A percentile compares a stretch with the other conserved stretches of the same genome.
These are phyloP conservation scores for Cosmopolites sordidus DNA, from an alignment of 2,888 invertebrate species.

Conservation along the genomic window DNA sequence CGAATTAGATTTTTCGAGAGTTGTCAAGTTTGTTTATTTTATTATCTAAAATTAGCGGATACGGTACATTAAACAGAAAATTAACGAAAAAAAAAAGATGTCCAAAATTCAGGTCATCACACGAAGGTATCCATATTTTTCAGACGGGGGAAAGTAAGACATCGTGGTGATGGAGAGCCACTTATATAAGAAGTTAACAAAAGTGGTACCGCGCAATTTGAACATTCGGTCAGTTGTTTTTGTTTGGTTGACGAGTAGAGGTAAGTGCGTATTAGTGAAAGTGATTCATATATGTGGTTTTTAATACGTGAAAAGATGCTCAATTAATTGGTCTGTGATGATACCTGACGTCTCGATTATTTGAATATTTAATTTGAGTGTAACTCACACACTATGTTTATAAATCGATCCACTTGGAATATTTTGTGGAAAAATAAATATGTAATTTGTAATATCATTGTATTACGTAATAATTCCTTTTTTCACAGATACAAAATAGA, in stretches of 20 bases:
- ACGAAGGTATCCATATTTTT: constrained; percentile 1
- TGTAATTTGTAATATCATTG: neutral
- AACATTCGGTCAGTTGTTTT: constrained; percentile 7
- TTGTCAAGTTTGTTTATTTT: too few species aligned
- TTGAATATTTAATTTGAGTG: neutral
- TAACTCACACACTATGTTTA: too few species aligned
- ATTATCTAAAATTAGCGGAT: too few species aligned
- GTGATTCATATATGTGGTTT: neutral
- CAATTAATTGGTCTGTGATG: too few species aligned
- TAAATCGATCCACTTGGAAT: too few species aligned
- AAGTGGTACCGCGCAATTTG: constrained; percentile 13
- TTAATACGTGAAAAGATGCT: too few species aligned
- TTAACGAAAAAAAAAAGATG: neutral
- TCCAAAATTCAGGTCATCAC: neutral
- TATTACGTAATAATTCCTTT: too few species aligned
- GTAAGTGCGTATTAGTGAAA: constrained; percentile 1
- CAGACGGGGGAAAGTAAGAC: constrained; percentile 17
- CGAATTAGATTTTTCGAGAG: too few species aligned
- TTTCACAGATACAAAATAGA: neutral
- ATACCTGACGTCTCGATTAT: neutral
- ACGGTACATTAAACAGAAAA: too few species aligned
- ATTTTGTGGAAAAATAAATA: neutral
- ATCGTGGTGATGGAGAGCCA: constrained; percentile 19
- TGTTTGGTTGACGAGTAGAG: neutral
- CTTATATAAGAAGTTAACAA: constrained; percentile 24